A percentile compares a stretch with the other conserved stretches of the same genome.
phyloP scores from a whole-genome alignment of 1,140 invertebrate species.

The Eciton burchellii region DNA sequence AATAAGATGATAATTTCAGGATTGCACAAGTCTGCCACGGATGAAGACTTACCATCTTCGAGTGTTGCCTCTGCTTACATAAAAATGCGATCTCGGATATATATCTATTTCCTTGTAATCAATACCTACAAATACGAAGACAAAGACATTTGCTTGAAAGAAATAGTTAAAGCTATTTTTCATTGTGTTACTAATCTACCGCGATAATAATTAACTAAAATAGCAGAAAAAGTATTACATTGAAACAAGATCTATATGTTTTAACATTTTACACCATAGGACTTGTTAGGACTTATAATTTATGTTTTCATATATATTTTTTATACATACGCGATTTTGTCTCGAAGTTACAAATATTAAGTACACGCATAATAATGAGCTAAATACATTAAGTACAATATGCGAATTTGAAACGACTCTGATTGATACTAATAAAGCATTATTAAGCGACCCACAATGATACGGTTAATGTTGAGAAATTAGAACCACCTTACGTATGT shows the following conservation, averaged over 20 bases:
- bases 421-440: not conserved
- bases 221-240: not conserved
- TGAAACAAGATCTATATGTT: not conserved
- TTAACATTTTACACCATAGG: no score
- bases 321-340: not conserved
- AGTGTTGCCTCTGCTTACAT: constrained; percentile 64
- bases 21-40: constrained; percentile 71
- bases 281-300: not conserved
- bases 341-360: not conserved
- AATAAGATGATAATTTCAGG: constrained; percentile 61
- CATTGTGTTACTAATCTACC: not conserved
- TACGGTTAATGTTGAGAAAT: constrained; percentile 68
- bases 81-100: constrained; percentile 40
- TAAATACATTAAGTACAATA: no score
- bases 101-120: constrained; percentile 59
- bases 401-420: not conserved
- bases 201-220: no score
- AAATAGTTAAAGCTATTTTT: constrained; percentile 1
- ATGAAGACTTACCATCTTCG: constrained; percentile 82
- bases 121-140: constrained; percentile 71
- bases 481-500: constrained; percentile 84
- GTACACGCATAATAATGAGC: not conserved
- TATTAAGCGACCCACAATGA: constrained; percentile 3
- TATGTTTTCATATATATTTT: not conserved
- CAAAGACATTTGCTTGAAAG: constrained; percentile 47